Base-by-base conservation (phyloP, 2,888 invertebrate species). In the Dermolepida albohirtum region DNA sequence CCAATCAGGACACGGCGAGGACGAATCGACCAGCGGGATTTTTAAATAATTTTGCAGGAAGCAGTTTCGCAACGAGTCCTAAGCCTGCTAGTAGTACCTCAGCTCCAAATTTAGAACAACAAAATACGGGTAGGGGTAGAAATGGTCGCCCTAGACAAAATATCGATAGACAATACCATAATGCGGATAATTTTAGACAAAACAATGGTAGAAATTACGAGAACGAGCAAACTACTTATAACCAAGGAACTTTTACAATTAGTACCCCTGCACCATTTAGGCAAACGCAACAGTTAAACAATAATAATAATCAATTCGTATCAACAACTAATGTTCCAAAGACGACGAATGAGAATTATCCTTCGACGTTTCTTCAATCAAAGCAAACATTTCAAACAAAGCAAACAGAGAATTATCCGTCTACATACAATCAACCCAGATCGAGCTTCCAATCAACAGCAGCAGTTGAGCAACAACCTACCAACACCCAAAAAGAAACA, bases 51-150 rank as follows among this genome's bases (percentile, higher is more conserved):
- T 86, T 84, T 67, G 82, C 86, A 12, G 85, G 84, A 29, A 86
- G 83, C 66, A 84, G 82, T 71, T 75, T 81, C 1, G 85, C 86
- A 0, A 86, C 86, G 0, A 86, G 86, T 1, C 78, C 84, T 62
- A 81, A 81, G 49, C 82, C 85, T 77, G 80, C 66, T 77, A 73
- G 59, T 75, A 79, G 75, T 74, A 68, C 74, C 73, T 79, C 64
- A 78, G 74, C 64, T 75, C 78, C 75, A 74, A 71, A 29, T 55
- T 68, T 7, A 63, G 70, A 67, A 43, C 67, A 54, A 64, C 62
- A 54, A n/a, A 59, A 34, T 47, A 47, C 47, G 2, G 16, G 12
- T 10, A 66, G 68, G 66, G 72, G 70, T n/a, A 66, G 70, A 51
- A 72, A 66, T 59, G 63, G 75, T 66, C 73, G 77, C 51, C 63